Evolutionary conservation across 2,888 invertebrate species (phyloP), one percentile per base, ranked within the genome.

Genomic region (Torymus tubicola): DNA sequence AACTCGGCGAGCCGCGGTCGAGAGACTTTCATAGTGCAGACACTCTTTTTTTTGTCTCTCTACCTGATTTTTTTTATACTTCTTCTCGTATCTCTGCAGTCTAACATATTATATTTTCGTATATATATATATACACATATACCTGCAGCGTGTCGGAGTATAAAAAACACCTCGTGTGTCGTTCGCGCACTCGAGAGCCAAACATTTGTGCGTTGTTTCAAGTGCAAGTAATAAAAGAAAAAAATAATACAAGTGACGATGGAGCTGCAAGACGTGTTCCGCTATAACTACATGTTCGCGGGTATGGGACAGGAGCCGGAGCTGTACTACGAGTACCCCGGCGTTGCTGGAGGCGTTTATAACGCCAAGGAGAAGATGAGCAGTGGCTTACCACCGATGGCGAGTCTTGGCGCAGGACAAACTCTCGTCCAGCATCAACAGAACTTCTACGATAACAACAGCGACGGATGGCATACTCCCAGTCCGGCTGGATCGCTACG

Each of bases 401-500:
- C 85, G 13, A 72, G 50, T 4, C 0, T 70, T 73, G 21, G 76
- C 82, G 14, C 4, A 2, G 81, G 72, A 3, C 84, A 83, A 50
- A 69, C 57, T 50, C 42, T 16, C 2, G 65, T 65, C 1, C 68
- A 69, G 10, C 82, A 79, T 14, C 81, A 24, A n/a, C 82, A 85
- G 80, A 81, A n/a, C 63, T 14, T 50, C 16, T 78, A 78, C 65
- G 70, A 80, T 83, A 87, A 86, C 80, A 88, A 88, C 81, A 90
- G 90, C 85, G 90, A 91, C 83, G 90, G 90, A 8, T 91, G 90
- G 90, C 88, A 91, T 79, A 90, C 90, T 1, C 90, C 90, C 1
- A 90, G 90, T 80, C 90, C 90, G 0, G 86, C 90, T 0, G 87
- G 89, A 0, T 90, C 90, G 81, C 74, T 89, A 10, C 83, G 90